These are phyloP conservation scores for Philopotamus ludificatus DNA, from an alignment of 1,140 invertebrate species.

Conservation along the genomic window DNA sequence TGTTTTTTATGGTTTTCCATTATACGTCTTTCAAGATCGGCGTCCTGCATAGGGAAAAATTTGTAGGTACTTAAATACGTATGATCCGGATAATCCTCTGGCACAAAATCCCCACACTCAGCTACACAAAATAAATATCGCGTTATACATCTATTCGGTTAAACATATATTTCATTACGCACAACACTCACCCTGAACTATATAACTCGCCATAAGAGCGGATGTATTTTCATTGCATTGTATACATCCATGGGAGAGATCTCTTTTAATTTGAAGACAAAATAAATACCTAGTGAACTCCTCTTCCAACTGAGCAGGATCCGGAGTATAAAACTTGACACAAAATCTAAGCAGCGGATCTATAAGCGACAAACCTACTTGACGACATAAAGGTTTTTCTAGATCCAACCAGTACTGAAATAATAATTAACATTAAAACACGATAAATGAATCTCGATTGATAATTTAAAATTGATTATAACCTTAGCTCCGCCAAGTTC, in stretches of 20 bases:
- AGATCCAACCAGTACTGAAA: constrained; percentile 95
- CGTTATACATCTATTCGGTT: constrained; percentile 2
- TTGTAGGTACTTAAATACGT: constrained; percentile 93
- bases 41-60: constrained; percentile 94
- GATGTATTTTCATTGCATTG: constrained; percentile 98
- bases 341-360: constrained; percentile 85
- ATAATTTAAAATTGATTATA: constrained; percentile 43
- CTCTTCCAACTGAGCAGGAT: constrained; percentile 96
- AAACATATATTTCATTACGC: constrained; percentile 57
- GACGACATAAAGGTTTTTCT: constrained; percentile 93
- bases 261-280: constrained; percentile 95
- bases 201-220: constrained; percentile 96
- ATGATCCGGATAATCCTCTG: constrained; percentile 97
- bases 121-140: constrained; percentile 63
- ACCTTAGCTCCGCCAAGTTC: constrained; percentile 83
- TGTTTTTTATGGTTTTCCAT: constrained; percentile 99
- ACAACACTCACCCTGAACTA: constrained; percentile 85
- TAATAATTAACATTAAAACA: constrained; percentile 51
- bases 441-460: neutral
- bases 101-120: constrained; percentile 95
- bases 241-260: constrained; percentile 85
- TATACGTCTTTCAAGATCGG: constrained; percentile 89
- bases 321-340: constrained; percentile 99
- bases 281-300: constrained; percentile 98
- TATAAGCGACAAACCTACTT: constrained; percentile 86